These are phyloP conservation scores for Xylota sylvarum DNA, from an alignment of 2,888 invertebrate genomes.

Conservation along the genomic window DNA sequence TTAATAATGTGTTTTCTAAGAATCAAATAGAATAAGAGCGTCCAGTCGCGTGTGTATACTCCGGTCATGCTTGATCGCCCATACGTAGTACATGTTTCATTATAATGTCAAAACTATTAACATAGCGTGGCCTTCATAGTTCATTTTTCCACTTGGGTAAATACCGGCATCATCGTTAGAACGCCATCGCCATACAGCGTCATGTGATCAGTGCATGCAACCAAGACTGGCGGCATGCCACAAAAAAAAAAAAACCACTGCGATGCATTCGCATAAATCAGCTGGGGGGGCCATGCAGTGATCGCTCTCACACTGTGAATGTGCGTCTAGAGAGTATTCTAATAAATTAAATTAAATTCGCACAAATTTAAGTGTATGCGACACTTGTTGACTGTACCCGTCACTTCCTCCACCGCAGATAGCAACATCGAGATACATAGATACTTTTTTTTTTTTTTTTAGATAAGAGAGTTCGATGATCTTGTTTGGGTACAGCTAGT, in stretches of 20 bases:
- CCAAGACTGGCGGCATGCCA: constrained; percentile 9
- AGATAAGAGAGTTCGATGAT: constrained; percentile 53
- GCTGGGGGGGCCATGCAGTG: constrained; percentile 1
- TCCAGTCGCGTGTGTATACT: constrained; percentile 23
- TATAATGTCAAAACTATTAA: constrained; percentile 55
- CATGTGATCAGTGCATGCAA: constrained; percentile 68
- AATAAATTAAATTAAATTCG: constrained; percentile 60
- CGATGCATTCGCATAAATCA: constrained; percentile 48
- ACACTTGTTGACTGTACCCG: not conserved
- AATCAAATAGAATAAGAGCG: constrained; percentile 4
- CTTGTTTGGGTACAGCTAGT: constrained; percentile 2
- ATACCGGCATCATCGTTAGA: constrained; percentile 18
- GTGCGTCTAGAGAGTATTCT: constrained; percentile 38
- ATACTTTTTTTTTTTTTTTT: constrained; percentile 27
- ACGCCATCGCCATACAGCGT: not conserved
- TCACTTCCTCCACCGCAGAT: not conserved
- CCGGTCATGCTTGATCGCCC: constrained; percentile 28
- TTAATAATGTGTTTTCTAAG: not conserved
- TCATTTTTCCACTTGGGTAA: constrained; percentile 59
- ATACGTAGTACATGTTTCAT: not conserved
- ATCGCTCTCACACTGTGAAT: not conserved
- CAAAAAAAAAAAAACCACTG: constrained; percentile 18
- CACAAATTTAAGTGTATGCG: constrained; percentile 37
- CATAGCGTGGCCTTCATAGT: constrained; percentile 59
- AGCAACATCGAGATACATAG: not conserved